A percentile compares a stretch with the other conserved stretches of the same genome.
Conservation (phyloP, 2,797 vertebrate species). For the Esox masquinongy region DNA sequence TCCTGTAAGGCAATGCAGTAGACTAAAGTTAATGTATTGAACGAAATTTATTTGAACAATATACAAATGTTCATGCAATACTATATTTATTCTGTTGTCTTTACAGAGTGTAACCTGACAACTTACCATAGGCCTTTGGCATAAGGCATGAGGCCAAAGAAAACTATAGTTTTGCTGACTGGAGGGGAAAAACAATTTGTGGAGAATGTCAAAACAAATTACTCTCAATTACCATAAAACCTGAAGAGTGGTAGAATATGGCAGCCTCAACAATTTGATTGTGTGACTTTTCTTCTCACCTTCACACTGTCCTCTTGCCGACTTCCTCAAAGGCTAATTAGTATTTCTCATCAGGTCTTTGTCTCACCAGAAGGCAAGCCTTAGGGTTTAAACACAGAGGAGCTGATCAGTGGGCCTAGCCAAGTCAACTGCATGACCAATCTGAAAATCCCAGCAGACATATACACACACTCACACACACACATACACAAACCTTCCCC, state of each 20-base stretch:
- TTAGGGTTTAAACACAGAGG: background rate
- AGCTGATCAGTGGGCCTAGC: background rate
- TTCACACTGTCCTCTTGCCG: background rate
- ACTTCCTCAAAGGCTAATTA: background rate
- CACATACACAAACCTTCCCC: background rate
- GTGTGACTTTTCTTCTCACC: background rate
- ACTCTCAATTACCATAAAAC: background rate
- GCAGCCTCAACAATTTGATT: background rate
- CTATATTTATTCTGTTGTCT: background rate
- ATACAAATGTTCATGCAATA: no score
- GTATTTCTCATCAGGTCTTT: slow-evolving; percentile 1
- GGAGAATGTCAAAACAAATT: background rate
- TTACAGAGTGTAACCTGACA: background rate
- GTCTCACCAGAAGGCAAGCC: slow-evolving; percentile 12
- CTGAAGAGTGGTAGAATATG: background rate
- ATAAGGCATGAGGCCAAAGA: background rate
- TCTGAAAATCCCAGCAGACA: background rate
- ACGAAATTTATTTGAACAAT: no score
- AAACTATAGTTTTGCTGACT: background rate
- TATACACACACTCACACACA: background rate
- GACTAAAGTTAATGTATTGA: no score
- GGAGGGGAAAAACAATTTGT: background rate
- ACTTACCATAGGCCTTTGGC: background rate
- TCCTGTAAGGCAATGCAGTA: no score
- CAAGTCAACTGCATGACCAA: background rate